Evolutionary conservation across 2,888 invertebrate genomes (phyloP).

Genomic region (Nomada ruficornis): DNA sequence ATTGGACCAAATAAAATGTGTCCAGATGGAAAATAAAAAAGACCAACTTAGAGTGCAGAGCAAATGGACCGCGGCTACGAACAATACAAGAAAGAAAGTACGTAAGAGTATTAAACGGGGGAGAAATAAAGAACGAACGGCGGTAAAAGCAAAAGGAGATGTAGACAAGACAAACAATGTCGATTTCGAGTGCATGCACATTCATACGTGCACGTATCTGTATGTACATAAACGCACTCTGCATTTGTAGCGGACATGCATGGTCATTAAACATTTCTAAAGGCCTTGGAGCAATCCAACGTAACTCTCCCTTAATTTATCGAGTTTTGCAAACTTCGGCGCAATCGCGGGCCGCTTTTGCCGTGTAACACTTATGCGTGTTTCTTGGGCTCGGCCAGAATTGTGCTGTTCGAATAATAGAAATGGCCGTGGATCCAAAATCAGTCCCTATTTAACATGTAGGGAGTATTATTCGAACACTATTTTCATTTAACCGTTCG

Average conservation of each 20-base stretch:
- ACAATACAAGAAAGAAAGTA: background rate
- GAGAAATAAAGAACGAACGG: background rate
- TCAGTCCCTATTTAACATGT: background rate
- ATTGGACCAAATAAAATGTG: background rate
- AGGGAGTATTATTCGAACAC: background rate
- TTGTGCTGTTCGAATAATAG: background rate
- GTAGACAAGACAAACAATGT: background rate
- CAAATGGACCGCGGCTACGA: background rate
- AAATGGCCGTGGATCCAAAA: background rate
- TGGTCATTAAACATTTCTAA: slow-evolving; percentile 55
- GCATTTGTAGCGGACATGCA: slow-evolving; percentile 27
- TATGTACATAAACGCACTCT: slow-evolving; percentile 8
- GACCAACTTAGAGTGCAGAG: background rate
- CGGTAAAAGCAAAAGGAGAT: background rate
- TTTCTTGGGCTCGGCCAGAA: background rate
- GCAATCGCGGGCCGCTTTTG: slow-evolving; percentile 19
- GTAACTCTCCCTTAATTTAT: slow-evolving; percentile 70
- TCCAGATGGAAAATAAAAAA: background rate
- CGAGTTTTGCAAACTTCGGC: slow-evolving; percentile 63
- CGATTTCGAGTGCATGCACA: slow-evolving; percentile 2
- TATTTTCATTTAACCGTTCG: background rate
- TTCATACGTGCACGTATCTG: background rate
- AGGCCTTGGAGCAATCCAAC: slow-evolving; percentile 59
- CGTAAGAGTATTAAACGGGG: background rate
- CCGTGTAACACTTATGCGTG: background rate